Evolutionary conservation across 2,797 vertebrate species (phyloP), one percentile per base, ranked within the genome.

Genomic region (Botia almorhae): DNA sequence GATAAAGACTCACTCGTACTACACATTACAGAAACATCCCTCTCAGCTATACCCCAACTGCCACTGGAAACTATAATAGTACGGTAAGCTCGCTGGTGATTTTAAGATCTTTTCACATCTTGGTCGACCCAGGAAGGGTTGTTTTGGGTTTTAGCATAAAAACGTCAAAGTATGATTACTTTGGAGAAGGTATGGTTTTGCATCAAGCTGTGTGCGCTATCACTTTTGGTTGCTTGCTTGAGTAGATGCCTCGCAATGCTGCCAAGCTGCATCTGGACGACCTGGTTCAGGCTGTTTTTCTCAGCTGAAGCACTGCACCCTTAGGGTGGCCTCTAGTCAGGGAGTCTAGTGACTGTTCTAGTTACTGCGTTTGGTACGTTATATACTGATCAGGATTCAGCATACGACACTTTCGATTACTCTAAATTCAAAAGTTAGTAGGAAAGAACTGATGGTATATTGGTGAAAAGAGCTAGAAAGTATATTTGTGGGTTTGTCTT

Each of bases 1-100:
- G 91, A 93, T 94, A 91, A 93, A 90, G 85, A 75, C 85, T 84
- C 84, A 87, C 87, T 88, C 86, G 16, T 71, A 46, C 84, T 86
- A 88, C 85, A 76, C 76, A 70, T 83, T 89, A 87, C 85, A 86
- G 63, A 81, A 82, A 29, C 83, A 23, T 48, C 29, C 11, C 65
- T 58, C 17, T 79, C 51, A 1, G 8, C 33, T 79, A 17, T 64
- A 21, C 33, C 43, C 19, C 48, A 7, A 33, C 72, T 71, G 68
- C 39, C 7, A 4, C 26, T 36, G 51, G n/a, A 83, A 16, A 11
- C 43, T 3, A 26, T 76, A 16, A 50, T 67, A 43, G 26, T 43
- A 71, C 80, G 82, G 82, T 83, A 75, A 56, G 56, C 50, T 71
- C 1, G 12, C 12, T 82, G 46, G 46, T 75, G 53, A 29, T 61